These are phyloP conservation scores for Okapia johnstoni DNA, from an alignment of 2,113 vertebrate species.

Conservation along the genomic window DNA sequence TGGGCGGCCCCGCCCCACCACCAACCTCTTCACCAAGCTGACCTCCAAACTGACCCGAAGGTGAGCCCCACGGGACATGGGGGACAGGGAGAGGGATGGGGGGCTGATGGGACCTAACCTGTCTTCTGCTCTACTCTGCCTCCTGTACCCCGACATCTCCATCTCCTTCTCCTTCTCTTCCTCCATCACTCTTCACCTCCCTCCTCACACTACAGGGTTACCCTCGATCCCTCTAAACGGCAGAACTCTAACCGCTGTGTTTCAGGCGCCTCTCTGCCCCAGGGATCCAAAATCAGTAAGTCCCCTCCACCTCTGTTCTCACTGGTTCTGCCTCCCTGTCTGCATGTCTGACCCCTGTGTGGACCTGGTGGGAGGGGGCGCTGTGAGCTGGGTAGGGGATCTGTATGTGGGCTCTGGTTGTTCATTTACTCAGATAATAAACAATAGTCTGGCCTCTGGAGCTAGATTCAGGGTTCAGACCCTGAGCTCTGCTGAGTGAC, in stretches of 20 bases:
- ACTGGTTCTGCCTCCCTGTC: not conserved
- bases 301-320: conserved; percentile 49
- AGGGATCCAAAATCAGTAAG: conserved; percentile 99
- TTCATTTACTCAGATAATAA: not conserved
- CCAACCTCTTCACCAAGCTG: conserved; percentile 94
- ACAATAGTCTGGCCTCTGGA: not conserved
- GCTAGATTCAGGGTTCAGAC: not conserved
- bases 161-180: not conserved
- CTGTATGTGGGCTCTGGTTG: not conserved
- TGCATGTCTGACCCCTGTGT: not conserved
- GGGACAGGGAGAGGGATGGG: fast-evolving
- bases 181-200: conserved; percentile 22
- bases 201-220: conserved; percentile 85
- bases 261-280: conserved; percentile 93
- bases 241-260: conserved; percentile 97
- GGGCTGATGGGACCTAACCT: not conserved
- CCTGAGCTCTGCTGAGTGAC: not conserved
- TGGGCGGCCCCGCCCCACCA: conserved; percentile 87
- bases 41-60: conserved; percentile 95
- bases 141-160: conserved; percentile 6
- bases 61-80: conserved; percentile 75
- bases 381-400: not conserved
- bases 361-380: not conserved
- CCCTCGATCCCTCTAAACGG: conserved; percentile 97
- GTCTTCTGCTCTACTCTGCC: conserved; percentile 41